Evolutionary conservation across 2,888 invertebrate species (phyloP), one percentile per base, ranked within the genome.

Genomic region (Meandrusa payeni): DNA sequence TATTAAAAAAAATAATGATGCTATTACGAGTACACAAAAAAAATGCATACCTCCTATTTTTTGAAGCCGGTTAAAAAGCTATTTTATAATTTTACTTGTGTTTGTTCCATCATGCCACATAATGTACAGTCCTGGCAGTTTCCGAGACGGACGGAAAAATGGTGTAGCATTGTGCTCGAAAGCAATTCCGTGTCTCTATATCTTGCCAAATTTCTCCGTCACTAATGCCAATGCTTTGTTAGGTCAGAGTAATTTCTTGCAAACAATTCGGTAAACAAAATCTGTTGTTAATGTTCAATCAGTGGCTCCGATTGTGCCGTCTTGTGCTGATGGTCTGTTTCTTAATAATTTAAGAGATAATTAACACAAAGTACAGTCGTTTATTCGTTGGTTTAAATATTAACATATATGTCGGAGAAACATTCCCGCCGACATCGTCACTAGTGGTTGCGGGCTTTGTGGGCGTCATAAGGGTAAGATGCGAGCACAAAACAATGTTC

Each of bases 231-330:
- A 26, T 27, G 44, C 44, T 44, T 33, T 44, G 39, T 44, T 33
- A 23, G 44, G 32, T 39, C 39, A 27, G 33, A 23, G 38, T 39
- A 33, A 33, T 44, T 44, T 38, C 38, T 13, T 23, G 37, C 31
- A 37, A 43, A 43, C 31, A 37, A 43, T 43, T 24, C 37, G 6
- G 13, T 20, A 37, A 43, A 43, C 31, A 31, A 42, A 36, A 36
- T 42, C 32, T 43, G 37, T 22, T 32, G 43, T 43, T 43, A 43
- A 43, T 43, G 37, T 43, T 43, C 38, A 43, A 43, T 38, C 28
- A 42, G 42, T 36, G 29, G 23, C 24, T 9, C 19, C 20, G 26
- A 32, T 31, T 29, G 29, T 29, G 15, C 7, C 9, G 29, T 26
- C 24, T 26, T 12, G 32, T 10, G 3, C 19, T n/a, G 6, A 11